Evolutionary conservation across 2,113 vertebrate species (phyloP).

Genomic region (Malaclemys terrapin): DNA sequence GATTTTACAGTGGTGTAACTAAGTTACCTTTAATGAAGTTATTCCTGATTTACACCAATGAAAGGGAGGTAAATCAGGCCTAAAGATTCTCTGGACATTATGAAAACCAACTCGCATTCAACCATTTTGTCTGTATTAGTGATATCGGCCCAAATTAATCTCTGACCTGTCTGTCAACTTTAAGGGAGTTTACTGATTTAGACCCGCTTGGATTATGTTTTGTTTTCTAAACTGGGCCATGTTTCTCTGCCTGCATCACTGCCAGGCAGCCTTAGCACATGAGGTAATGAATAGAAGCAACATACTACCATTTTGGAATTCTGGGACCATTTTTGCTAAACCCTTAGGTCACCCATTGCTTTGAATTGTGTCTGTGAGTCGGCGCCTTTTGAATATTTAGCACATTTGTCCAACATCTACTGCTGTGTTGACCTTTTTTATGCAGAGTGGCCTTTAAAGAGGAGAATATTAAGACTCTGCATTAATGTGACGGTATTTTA

Average conservation of each 20-base stretch:
- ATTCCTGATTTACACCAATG: not conserved
- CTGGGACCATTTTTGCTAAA: not conserved
- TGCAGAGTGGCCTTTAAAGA: constrained; percentile 3
- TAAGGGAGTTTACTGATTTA: not conserved
- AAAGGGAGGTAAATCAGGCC: not conserved
- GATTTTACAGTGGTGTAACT: not conserved
- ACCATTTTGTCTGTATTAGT: not conserved
- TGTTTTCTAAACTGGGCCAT: not conserved
- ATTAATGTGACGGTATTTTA: constrained; percentile 24
- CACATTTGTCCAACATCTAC: not conserved
- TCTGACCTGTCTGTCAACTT: not conserved
- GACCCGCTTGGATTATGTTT: not conserved
- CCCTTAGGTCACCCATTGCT: not conserved
- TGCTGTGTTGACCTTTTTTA: constrained; percentile 9
- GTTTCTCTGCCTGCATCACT: not conserved
- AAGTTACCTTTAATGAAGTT: fast-evolving
- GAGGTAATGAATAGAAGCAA: not conserved
- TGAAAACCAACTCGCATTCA: not conserved
- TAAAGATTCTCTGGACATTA: not conserved
- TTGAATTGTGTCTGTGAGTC: not conserved
- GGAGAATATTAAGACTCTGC: not conserved
- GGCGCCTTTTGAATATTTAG: constrained; percentile 17
- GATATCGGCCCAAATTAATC: not conserved
- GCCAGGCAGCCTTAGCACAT: not conserved
- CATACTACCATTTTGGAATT: not conserved